Base-by-base conservation (phyloP, 2,797 vertebrate genomes). In the Australoheros facetus region DNA sequence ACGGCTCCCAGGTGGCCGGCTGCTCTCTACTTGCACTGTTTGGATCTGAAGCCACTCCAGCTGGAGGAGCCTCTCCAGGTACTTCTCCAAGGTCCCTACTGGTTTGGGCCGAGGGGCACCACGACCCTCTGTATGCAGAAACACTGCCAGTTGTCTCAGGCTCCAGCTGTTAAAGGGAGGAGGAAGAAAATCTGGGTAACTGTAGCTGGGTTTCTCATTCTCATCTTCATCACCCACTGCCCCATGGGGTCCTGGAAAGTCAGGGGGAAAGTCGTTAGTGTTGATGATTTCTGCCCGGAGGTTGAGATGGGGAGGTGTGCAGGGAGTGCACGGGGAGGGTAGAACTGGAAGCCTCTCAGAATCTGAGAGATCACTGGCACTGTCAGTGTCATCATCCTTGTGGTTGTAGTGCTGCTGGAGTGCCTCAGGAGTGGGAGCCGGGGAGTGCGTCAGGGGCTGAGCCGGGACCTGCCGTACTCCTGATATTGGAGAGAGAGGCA, bases 361-460 rank as follows among this genome's bases (percentile, higher is more conserved):
- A 86, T 99, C 98, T 0, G 98, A 99, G 77, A 99, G 96, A 81
- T 99, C 98, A 6, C 98, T 99, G 73, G 97, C 97, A 6, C 97
- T 98, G 75, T 99, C 98, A 30, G 96, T 96, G 73, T 98, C 97
- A 0, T 95, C 94, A 71, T 96, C 95, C 73, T 96, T 97, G 86
- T 96, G 92, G 71, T 93, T 92, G 83, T 95, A 93, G 60, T 94
- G 93, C 14, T 78, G 92, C n/a, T 86, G 93, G n/a, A 96, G 88
- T 1, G 87, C 85, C 85, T 95, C 95, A 2, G 95, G 91, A 69
- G 93, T 94, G 23, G 91, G 89, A 48, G 82, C 81, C 2, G 90
- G 91, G 64, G 92, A 94, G 81, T 87, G 92, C 0, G 82, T 86
- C 4, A 90, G 77, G 3, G 89, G 85, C n/a, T 89, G 93, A 21